Evolutionary conservation across 2,797 vertebrate species (phyloP).

Genomic region (Cyprinodon diabolis): DNA sequence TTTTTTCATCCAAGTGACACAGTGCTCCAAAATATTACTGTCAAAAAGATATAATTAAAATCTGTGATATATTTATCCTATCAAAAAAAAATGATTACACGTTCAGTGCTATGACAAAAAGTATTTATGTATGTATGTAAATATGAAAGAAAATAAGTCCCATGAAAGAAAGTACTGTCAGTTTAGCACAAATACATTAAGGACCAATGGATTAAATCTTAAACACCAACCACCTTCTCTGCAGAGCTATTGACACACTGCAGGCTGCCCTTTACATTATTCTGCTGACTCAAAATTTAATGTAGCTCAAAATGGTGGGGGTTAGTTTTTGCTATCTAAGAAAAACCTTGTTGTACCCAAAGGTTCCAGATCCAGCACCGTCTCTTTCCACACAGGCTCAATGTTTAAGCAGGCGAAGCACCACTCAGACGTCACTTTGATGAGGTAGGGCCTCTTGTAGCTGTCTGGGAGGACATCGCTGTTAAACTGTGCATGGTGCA

Average conservation of each 20-base stretch:
- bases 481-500: conserved; percentile 91
- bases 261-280: background rate
- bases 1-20: background rate
- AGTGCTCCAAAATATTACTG: background rate
- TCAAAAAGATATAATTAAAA: background rate
- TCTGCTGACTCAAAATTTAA: background rate
- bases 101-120: background rate
- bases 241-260: no score
- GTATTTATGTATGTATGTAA: background rate
- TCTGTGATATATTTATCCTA: background rate
- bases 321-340: background rate
- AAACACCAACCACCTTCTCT: no score
- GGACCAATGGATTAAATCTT: background rate
- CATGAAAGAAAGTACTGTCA: background rate
- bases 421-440: conserved; percentile 96
- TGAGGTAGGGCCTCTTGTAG: conserved; percentile 92
- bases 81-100: background rate
- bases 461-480: conserved; percentile 92
- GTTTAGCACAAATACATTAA: no score
- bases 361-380: conserved; percentile 87
- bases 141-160: background rate
- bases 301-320: no score
- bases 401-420: conserved; percentile 97
- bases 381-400: conserved; percentile 95
- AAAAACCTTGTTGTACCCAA: conserved; percentile 80